phyloP scores from a whole-genome alignment of 2,797 vertebrate species.

The Notamacropus eugenii region DNA sequence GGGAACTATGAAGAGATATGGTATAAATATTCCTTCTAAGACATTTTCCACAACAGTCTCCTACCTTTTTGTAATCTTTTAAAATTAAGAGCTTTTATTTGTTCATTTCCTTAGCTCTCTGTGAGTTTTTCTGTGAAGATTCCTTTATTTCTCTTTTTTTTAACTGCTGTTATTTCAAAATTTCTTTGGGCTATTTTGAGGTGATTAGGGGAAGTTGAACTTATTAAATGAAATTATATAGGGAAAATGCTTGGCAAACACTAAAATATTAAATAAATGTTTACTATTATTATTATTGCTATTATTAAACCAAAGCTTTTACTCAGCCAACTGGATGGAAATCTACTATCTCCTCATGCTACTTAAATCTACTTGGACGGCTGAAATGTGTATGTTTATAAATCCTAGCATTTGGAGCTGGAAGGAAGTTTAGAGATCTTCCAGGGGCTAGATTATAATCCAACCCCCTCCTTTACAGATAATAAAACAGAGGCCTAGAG shows the following conservation, averaged over 20 bases:
- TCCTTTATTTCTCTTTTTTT: not conserved
- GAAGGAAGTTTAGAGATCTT: not conserved
- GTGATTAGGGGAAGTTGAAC: not conserved
- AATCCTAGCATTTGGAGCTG: not conserved
- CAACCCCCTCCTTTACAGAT: not conserved
- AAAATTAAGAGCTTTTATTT: not conserved
- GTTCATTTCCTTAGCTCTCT: not conserved
- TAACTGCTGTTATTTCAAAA: not conserved
- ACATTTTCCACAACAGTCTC: not conserved
- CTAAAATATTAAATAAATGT: not conserved
- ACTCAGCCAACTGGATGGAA: not conserved
- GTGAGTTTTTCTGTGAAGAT: not conserved
- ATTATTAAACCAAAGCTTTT: not conserved
- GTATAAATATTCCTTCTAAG: not conserved
- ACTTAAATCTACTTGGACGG: not conserved
- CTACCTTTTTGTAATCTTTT: not conserved
- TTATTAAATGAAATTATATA: not conserved
- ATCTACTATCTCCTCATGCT: not conserved
- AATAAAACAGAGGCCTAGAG: not conserved
- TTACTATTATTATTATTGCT: not conserved
- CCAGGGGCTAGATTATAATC: not conserved
- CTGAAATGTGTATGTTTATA: not conserved
- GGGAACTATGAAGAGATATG: not conserved
- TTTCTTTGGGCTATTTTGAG: not conserved
- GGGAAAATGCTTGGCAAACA: not conserved